Evolutionary conservation across 2,113 vertebrate species (phyloP), one percentile per base, ranked within the genome.

Genomic region (Lota lota): DNA sequence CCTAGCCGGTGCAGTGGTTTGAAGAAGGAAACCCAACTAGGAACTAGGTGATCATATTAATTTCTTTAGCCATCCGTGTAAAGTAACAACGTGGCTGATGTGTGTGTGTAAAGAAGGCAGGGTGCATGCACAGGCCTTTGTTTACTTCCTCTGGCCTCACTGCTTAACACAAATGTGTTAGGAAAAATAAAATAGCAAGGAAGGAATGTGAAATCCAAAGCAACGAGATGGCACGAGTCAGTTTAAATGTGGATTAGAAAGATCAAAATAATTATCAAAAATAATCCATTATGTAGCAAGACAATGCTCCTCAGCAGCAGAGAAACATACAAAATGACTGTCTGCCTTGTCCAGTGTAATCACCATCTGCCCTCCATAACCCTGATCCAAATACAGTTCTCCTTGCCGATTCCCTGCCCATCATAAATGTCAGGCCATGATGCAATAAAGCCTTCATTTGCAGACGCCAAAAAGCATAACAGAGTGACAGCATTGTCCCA

Each of bases 401-500:
- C 40, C 40, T 47, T 33, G 22, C 40, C 8, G 60, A 7, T 17
- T 28, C 24, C 61, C 22, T 36, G 16, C 22, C 14, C 5, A 33
- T 62, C 5, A 18, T n/a, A 67, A 47, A 47, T 47, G 40, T 53
- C 18, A 17, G 65, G 22, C 22, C 65, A 56, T 19, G 58, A 67
- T 73, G 63, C 69, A 79, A 69, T 24, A 15, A 22, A 56, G 70
- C 53, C 75, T 50, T 15, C 72, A 80, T 80, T 84, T 58, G 0
- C 74, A 73, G 67, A 11, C 53, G 68, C 57, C 66, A 80, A 78
- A 79, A 78, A 80, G 76, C 53, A 87, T 69, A 75, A 65, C 56
- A 47, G 53, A 76, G 76, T 78, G 85, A 83, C 79, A 79, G 61
- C 40, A 71, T 53, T 75, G 76, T 75, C 76, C 80, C 73, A 1